A percentile compares a stretch with the other conserved stretches of the same genome.
Evolutionary conservation across 2,888 invertebrate genomes (phyloP).

Genomic region (Polyploca ridens): DNA sequence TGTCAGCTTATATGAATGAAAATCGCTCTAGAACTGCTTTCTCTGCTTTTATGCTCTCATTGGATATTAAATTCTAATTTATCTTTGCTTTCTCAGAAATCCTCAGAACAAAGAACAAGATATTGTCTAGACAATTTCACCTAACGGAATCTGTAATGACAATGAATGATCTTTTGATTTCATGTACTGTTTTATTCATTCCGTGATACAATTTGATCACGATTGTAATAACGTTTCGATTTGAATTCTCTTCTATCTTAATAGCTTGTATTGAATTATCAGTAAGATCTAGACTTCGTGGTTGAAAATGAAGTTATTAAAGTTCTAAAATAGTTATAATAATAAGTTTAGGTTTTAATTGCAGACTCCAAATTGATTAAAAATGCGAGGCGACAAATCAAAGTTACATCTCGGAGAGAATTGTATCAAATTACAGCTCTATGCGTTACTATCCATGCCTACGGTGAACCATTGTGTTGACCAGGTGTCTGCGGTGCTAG

Average conservation of each 20-base stretch:
- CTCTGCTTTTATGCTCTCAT: too few relatives aligned
- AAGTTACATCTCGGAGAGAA: neutral
- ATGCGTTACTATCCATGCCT: neutral
- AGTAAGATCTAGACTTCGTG: neutral
- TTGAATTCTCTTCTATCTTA: neutral
- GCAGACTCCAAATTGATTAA: neutral
- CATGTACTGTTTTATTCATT: neutral
- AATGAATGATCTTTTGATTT: neutral
- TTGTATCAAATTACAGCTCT: neutral
- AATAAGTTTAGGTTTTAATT: neutral
- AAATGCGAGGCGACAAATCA: neutral
- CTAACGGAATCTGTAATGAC: conserved; percentile 4
- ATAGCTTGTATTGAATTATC: neutral
- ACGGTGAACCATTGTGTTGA: neutral
- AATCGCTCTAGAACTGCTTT: too few relatives aligned
- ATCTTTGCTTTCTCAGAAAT: neutral
- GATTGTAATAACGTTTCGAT: conserved; percentile 2
- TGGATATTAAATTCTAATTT: neutral
- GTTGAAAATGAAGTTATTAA: too few relatives aligned
- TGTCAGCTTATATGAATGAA: too few relatives aligned
- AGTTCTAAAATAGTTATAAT: too few relatives aligned
- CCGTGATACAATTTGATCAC: conserved; percentile 11
- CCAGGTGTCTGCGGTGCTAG: conserved; percentile 10
- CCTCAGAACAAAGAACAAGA: neutral
- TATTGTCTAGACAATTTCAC: conserved; percentile 7